Conservation (phyloP, 92 coral and sea anemone genomes). For the Metridium senile region DNA sequence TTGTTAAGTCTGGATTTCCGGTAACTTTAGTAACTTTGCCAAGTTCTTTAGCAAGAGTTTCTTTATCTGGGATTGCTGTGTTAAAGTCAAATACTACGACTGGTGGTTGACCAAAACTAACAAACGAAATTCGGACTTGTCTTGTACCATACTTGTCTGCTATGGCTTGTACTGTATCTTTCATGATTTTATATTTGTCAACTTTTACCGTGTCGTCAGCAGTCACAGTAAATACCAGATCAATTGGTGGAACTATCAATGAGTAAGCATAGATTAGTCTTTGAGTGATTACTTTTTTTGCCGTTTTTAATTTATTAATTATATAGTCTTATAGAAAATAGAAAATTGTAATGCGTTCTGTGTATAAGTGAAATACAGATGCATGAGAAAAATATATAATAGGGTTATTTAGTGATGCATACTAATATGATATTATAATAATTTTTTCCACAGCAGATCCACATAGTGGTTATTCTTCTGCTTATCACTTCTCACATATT, state of each 20-base stretch:
- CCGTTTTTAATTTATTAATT: too few relatives aligned
- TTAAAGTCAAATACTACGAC: slow-evolving; percentile 14
- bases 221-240: slow-evolving; percentile 20
- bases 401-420: too few relatives aligned
- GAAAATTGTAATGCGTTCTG: too few relatives aligned
- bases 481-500: too few relatives aligned
- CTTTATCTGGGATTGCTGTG: slow-evolving; percentile 32
- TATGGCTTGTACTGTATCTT: slow-evolving; percentile 22
- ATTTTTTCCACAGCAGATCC: too few relatives aligned
- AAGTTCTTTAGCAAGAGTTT: slow-evolving; percentile 29
- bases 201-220: slow-evolving; percentile 12
- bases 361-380: too few relatives aligned
- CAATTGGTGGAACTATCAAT: slow-evolving; percentile 18
- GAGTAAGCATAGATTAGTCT: too few relatives aligned
- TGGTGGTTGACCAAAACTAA: slow-evolving; percentile 18
- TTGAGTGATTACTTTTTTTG: too few relatives aligned
- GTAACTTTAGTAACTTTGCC: slow-evolving; percentile 18
- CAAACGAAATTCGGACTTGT: slow-evolving; percentile 1
- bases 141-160: slow-evolving; percentile 26
- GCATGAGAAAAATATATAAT: too few relatives aligned
- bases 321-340: too few relatives aligned
- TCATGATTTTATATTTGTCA: slow-evolving; percentile 13
- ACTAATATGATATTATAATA: too few relatives aligned
- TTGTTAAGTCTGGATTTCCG: slow-evolving; percentile 9
- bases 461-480: too few relatives aligned